These are phyloP conservation scores for Panonychus citri DNA, from an alignment of 1,140 invertebrate genomes.

Conservation along the genomic window DNA sequence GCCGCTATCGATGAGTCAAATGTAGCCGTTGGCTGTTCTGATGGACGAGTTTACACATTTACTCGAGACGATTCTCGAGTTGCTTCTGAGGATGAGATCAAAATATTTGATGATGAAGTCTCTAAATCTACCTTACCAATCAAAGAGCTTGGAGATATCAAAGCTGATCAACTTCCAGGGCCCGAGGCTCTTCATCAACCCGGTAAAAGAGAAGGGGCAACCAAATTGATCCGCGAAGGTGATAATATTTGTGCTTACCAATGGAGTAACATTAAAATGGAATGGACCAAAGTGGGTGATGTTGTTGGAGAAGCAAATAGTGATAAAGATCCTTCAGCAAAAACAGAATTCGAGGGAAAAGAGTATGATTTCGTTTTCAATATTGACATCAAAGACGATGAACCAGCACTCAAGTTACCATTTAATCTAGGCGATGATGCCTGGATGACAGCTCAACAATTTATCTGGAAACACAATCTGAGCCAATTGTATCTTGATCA, in stretches of 20 bases:
- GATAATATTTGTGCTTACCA: constrained; percentile 34
- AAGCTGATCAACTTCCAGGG: constrained; percentile 58
- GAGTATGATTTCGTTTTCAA: constrained; percentile 88
- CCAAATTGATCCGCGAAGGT: constrained; percentile 52
- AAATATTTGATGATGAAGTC: constrained; percentile 40
- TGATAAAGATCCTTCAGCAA: constrained; percentile 33
- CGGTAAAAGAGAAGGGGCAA: constrained; percentile 57
- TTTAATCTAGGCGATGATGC: constrained; percentile 53
- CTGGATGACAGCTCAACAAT: constrained; percentile 36
- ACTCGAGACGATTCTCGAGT: constrained; percentile 38
- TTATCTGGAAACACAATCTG: constrained; percentile 45
- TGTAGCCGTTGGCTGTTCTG: constrained; percentile 47
- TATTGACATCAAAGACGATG: constrained; percentile 73
- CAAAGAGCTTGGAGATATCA: constrained; percentile 48
- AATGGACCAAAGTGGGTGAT: constrained; percentile 71
- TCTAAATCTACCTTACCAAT: constrained; percentile 34
- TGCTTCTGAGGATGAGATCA: constrained; percentile 33
- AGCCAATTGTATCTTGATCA: constrained; percentile 70
- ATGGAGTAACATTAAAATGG: constrained; percentile 43
- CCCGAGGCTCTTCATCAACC: constrained; percentile 44
- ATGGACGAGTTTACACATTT: constrained; percentile 34
- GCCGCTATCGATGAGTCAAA: constrained; percentile 56
- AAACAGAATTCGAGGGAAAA: constrained; percentile 54
- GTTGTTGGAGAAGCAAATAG: constrained; percentile 52
- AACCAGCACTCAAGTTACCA: constrained; percentile 63